Conservation (phyloP, 2,888 invertebrate genomes). For the Nebria salina region DNA sequence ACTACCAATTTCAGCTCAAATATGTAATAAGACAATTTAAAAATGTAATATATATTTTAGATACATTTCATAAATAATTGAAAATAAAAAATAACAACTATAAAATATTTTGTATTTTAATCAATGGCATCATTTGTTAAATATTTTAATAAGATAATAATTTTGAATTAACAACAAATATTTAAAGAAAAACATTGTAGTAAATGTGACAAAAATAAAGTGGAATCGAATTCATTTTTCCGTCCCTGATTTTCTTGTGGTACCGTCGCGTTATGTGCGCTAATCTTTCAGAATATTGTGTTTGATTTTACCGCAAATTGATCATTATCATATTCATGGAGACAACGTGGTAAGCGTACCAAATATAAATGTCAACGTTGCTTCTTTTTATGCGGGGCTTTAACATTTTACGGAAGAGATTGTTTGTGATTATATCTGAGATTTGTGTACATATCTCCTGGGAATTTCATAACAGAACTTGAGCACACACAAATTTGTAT, state of each 20-base stretch:
- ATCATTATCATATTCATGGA: slow-evolving; percentile 38
- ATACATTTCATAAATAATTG: no score
- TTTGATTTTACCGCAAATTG: slow-evolving; percentile 33
- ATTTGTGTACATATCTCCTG: background rate
- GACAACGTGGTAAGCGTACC: background rate
- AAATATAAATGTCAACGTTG: background rate
- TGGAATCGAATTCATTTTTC: background rate
- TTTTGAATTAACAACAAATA: no score
- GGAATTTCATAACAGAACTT: background rate
- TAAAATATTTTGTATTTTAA: no score
- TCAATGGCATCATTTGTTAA: no score
- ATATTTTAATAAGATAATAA: no score
- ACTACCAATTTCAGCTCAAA: no score
- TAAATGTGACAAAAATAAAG: background rate
- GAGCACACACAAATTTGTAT: background rate
- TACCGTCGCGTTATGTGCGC: slow-evolving; percentile 15
- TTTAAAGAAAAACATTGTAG: background rate
- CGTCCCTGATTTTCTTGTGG: background rate
- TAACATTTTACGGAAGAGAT: background rate
- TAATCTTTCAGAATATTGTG: slow-evolving; percentile 29
- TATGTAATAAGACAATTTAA: no score
- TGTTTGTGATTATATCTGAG: background rate
- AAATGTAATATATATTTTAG: no score
- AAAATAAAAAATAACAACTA: no score
- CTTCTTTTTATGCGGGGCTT: background rate